These are phyloP conservation scores for Phoxinus phoxinus DNA, from an alignment of 2,113 vertebrate genomes.

Conservation along the genomic window DNA sequence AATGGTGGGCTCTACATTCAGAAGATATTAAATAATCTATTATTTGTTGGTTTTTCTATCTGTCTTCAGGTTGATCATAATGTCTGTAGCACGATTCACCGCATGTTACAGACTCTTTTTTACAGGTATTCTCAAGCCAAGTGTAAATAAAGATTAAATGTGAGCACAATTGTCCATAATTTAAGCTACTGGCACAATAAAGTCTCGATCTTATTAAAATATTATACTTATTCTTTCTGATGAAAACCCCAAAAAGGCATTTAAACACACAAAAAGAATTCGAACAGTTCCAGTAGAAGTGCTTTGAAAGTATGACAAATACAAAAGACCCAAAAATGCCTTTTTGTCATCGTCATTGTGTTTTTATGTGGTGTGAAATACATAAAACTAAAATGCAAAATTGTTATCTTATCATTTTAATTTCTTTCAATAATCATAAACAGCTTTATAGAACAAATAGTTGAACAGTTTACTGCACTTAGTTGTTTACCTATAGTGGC, in stretches of 20 bases:
- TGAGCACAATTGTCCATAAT: conserved; percentile 86
- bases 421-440: neutral
- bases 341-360: neutral
- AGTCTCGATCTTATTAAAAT: neutral
- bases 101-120: neutral
- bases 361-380: neutral
- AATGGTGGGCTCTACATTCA: conserved; percentile 85
- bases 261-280: conserved; percentile 61
- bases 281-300: conserved; percentile 67
- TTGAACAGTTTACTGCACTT: neutral
- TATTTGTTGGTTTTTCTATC: conserved; percentile 12
- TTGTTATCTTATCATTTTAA: neutral
- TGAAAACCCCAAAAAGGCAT: neutral
- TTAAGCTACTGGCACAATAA: neutral
- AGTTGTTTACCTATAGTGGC: neutral
- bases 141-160: neutral
- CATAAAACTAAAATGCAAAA: neutral
- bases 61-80: conserved; percentile 10
- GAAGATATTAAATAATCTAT: conserved; percentile 94
- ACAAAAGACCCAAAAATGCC: neutral
- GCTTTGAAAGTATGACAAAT: conserved; percentile 26
- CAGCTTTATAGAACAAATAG: neutral
- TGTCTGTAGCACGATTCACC: neutral
- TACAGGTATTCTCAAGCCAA: neutral
- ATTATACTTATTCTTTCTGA: neutral